Base-by-base conservation (phyloP, 2,888 invertebrate genomes). In the Lottia scabra region DNA sequence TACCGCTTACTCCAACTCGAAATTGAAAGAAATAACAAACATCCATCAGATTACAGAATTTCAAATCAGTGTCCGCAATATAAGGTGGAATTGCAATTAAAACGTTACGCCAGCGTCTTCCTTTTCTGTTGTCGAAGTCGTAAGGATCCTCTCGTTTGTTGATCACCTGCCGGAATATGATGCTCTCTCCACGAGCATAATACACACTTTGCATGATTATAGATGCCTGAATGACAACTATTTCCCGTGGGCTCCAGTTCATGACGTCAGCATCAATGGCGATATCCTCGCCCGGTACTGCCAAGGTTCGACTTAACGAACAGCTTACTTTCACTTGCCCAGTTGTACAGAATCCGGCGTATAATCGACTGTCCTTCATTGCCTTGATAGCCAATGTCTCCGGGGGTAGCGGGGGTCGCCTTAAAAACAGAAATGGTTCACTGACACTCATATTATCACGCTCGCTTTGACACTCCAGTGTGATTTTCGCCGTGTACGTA, bases 1-100 rank as follows among this genome's bases (percentile, higher is more conserved):
- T 81, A 8, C 83, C 84, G 0, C 83, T 80, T 5, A 88, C 72
- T 71, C 87, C 87, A 10, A 88, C 83, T 64, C 82, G 71, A 72
- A 88, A 89, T 73, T 86, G 84, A 73, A 89, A 85, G 43, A 81
- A 72, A 72, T 89, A 89, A 19, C 77, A 73, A 69, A 89, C 81
- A 72, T 87, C 87, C 63, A 89, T 89, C 72, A 89, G 86, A 75
- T 86, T 85, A 80, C 88, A 89, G 67, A 80, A 82, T 44, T 87
- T 83, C 23, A 89, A 79, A 5, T 81, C 79, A 0, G 89, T 85
- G 75, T 89, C 89, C 1, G 89, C 87, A 16, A 89, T 84, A 77
- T 85, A 89, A 3, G 87, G 87, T 6, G 89, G 89, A n/a, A 89
- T 82, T 16, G 84, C 78, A n/a, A 89, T 75, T 26, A 85, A 77